phyloP scores from a whole-genome alignment of 2,888 invertebrate genomes.

The Leptothorax acervorum region DNA sequence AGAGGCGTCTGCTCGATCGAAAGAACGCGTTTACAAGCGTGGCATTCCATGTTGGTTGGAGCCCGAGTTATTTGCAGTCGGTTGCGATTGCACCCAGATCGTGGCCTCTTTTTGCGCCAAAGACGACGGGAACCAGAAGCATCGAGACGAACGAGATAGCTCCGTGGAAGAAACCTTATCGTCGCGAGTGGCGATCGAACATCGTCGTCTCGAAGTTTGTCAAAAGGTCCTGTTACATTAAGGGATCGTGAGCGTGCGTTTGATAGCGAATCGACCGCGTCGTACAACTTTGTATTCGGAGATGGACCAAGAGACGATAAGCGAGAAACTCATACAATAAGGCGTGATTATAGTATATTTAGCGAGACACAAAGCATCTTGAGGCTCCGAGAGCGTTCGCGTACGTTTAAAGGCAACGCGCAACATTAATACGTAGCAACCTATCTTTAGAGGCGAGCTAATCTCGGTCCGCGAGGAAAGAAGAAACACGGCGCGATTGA shows the following conservation, averaged over 20 bases:
- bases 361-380: background rate
- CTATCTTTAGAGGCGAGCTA: conserved; percentile 76
- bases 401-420: conserved; percentile 69
- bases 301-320: background rate
- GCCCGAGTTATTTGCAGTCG: conserved; percentile 74
- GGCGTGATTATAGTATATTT: background rate
- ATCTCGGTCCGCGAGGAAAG: conserved; percentile 67
- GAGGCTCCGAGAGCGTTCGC: background rate
- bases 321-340: background rate
- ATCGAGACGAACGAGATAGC: conserved; percentile 39
- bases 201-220: background rate
- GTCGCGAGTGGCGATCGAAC: conserved; percentile 33
- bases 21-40: conserved; percentile 68
- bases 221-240: background rate
- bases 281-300: background rate
- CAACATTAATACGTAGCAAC: conserved; percentile 67
- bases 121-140: conserved; percentile 54
- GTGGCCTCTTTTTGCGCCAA: conserved; percentile 72
- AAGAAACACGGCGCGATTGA: conserved; percentile 70
- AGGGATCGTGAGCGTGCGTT: background rate
- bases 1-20: conserved; percentile 59
- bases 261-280: background rate
- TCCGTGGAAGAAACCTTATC: conserved; percentile 50
- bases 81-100: conserved; percentile 70
- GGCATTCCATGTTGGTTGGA: conserved; percentile 66